These are phyloP conservation scores for Griposia aprilina DNA, from an alignment of 2,888 invertebrate species.

Conservation along the genomic window DNA sequence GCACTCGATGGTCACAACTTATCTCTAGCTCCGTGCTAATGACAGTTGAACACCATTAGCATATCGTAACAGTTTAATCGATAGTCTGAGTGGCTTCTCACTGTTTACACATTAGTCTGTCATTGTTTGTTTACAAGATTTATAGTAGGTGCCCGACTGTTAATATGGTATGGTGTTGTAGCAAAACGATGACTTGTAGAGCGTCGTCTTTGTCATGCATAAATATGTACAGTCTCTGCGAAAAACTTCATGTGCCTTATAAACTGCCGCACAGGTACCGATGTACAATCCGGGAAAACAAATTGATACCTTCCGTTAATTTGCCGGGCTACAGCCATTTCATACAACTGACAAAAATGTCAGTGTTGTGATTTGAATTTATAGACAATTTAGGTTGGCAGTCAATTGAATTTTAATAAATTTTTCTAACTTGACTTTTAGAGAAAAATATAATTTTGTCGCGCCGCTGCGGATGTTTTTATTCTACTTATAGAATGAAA, in stretches of 20 bases:
- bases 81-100: slow-evolving; percentile 42
- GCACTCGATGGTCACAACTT: slow-evolving; percentile 42
- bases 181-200: not conserved
- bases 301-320: not conserved
- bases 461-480: not conserved
- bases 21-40: slow-evolving; percentile 44
- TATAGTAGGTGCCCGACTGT: not conserved
- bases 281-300: no score
- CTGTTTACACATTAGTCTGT: slow-evolving; percentile 38
- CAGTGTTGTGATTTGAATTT: not conserved
- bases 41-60: slow-evolving; percentile 53
- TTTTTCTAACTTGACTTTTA: not conserved
- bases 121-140: slow-evolving; percentile 26
- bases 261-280: not conserved
- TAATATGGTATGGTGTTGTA: not conserved
- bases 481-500: not conserved
- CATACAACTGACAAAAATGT: not conserved
- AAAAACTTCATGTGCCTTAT: not conserved
- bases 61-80: slow-evolving; percentile 55
- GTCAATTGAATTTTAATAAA: not conserved
- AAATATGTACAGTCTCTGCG: not conserved
- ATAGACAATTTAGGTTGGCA: not conserved
- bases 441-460: not conserved
- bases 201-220: not conserved
- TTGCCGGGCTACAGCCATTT: not conserved